Base-by-base conservation (phyloP, 2,888 invertebrate genomes). In the Drosophila pegasa region DNA sequence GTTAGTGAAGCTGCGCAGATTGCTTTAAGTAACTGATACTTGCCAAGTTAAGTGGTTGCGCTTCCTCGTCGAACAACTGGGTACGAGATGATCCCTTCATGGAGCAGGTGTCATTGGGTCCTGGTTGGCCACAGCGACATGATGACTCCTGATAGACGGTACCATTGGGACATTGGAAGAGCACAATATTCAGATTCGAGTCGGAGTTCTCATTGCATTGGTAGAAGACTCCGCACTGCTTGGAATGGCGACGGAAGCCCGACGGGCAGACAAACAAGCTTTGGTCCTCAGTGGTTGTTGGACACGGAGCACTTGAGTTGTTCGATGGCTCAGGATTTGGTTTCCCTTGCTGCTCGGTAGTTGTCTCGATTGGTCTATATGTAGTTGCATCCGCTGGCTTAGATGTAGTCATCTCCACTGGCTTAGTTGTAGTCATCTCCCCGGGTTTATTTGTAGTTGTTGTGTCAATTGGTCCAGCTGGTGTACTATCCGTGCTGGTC, bases 161-260 rank as follows among this genome's bases (percentile, higher is more conserved):
- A 64, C 94, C 94, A 75, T 95, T 95, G 12, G 96, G 96, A 91
- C 97, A 97, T 75, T 94, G 94, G 78, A 97, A 94, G 9, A 95
- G 94, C 2, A 96, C 93, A 69, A 97, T 93, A 89, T 95, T 96
- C n/a, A 95, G 92, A 75, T 96, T 95, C 88, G 95, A 94, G 47
- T 93, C 94, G 29, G 94, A 93, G 62, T 94, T 94, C 78, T 94
- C 94, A 18, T 95, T 95, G 84, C 97, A 97, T 91, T 97, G 97
- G 90, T 97, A 97, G 93, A 97, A 97, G 80, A 96, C 92, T 87
- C 96, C 96, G 84, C 97, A 97, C 88, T 95, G 95, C 90, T 95
- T 96, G 0, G 97, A 96, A 93, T 97, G 97, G 73, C 96, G 93
- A 87, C 94, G 94, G 92, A 97, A 97, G 37, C 97, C 96, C 7